phyloP scores from a whole-genome alignment of 1,140 invertebrate genomes.

The Latrodectus geometricus region DNA sequence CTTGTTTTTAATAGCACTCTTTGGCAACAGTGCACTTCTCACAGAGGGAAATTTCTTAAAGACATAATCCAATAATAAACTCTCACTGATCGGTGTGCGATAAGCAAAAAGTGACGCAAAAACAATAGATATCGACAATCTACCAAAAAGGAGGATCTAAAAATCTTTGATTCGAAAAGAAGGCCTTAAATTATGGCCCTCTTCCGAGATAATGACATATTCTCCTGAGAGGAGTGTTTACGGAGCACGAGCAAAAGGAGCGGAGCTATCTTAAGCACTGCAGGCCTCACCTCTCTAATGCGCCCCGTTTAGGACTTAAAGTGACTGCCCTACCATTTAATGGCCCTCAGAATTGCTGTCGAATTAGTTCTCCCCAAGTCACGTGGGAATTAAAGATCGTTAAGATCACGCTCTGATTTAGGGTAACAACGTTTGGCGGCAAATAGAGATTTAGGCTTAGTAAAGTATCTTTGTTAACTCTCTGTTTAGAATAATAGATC shows the following conservation, averaged over 20 bases:
- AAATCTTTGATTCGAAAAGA: background rate
- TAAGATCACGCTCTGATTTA: conserved; percentile 48
- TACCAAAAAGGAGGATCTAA: background rate
- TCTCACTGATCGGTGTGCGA: no score
- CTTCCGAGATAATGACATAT: conserved; percentile 45
- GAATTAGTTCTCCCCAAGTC: conserved; percentile 48
- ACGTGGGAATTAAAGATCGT: conserved; percentile 49
- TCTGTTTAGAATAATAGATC: no score
- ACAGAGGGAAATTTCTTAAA: no score
- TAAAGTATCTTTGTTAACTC: background rate
- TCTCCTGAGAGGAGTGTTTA: conserved; percentile 26
- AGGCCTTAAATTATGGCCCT: conserved; percentile 2
- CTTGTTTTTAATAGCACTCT: no score
- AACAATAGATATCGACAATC: no score
- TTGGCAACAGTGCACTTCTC: no score
- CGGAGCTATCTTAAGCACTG: conserved; percentile 42
- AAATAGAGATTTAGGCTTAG: background rate
- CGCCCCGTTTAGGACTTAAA: conserved; percentile 48
- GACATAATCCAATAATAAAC: no score
- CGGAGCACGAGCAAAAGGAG: conserved; percentile 40
- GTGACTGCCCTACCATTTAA: conserved; percentile 50
- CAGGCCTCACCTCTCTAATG: conserved; percentile 52
- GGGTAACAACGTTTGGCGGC: conserved; percentile 34
- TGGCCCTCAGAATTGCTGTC: conserved; percentile 46
- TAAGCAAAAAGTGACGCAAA: no score